Evolutionary conservation across 2,797 vertebrate genomes (phyloP).

Genomic region (Clarias platycephalus): DNA sequence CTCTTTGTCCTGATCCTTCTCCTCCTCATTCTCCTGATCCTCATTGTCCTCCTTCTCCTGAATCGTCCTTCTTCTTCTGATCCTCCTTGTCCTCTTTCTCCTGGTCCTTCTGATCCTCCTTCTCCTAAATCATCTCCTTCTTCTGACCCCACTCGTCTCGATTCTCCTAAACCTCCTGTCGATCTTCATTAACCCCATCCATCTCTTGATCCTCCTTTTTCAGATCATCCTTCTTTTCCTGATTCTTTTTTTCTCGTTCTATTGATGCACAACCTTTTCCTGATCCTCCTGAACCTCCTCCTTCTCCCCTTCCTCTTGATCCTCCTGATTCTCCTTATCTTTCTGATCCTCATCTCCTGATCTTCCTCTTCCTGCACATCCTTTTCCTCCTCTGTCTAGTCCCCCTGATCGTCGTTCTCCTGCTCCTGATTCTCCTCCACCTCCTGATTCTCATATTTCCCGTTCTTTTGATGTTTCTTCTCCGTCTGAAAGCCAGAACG

Average conservation of each 20-base stretch:
- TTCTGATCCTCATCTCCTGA: background rate
- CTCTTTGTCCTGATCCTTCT: background rate
- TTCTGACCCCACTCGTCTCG: background rate
- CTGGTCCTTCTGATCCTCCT: background rate
- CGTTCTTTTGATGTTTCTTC: background rate
- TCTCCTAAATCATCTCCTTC: background rate
- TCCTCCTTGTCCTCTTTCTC: background rate
- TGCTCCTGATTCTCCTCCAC: background rate
- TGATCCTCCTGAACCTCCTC: background rate
- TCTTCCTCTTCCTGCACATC: background rate
- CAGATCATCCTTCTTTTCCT: background rate
- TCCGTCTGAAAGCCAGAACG: no score
- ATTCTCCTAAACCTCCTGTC: background rate
- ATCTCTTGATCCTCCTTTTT: no score
- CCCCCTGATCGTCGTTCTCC: background rate
- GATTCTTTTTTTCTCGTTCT: background rate
- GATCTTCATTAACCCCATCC: background rate
- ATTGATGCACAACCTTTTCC: background rate
- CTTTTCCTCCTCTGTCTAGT: background rate
- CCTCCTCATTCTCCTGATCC: background rate
- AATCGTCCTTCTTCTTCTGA: background rate
- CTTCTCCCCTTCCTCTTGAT: background rate
- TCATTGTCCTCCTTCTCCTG: background rate
- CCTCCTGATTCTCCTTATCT: background rate
- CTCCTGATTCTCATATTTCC: background rate